Evolutionary conservation across 1,140 invertebrate species (phyloP), one percentile per base, ranked within the genome.

Genomic region (Aphaenogaster ashmeadi): DNA sequence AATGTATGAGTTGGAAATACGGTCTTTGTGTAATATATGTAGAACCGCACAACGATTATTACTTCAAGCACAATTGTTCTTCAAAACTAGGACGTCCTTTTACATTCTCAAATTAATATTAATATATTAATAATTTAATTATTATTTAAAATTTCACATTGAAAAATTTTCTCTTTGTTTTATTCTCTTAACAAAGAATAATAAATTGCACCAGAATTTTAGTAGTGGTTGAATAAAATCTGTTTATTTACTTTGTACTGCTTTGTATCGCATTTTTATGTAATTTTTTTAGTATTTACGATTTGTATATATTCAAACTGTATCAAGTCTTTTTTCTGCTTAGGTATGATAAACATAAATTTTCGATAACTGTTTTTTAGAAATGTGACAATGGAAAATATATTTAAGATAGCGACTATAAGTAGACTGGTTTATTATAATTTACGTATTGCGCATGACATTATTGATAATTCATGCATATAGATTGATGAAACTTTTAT

Each of bases 401-500:
- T 18, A 50, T 47, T 21, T 13, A 74, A 71, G 33, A 60, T 11
- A 8, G 7, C 33, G 13, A 41, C 21, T 74, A 27, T 27, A 84
- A 74, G 9, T 60, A 60, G 13, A 27, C n/a, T 33, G 27, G 27
- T 81, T 58, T 81, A 81, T 71, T 56, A 44, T 81, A 81, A 81
- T 56, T 71, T 71, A 71, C 36, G 7, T n/a, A 47, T 11, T 41
- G 13, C 36, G 33, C 41, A 52, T 41, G 36, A 56, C 33, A 18
- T 33, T 56, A 71, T 75, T 62, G 56, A 21, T 75, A 60, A 74
- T 47, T 84, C 13, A 74, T 74, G 54, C 44, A 84, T 60, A 84
- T 33, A 74, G 27, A 3, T 41, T 60, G 15, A 21, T 84, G 7
- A 84, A 60, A 84, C 13, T 84, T 60, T 84, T 84, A 84, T 84